These are phyloP conservation scores for Amphipyra tragopoginis DNA, from an alignment of 2,888 invertebrate species.

Conservation along the genomic window DNA sequence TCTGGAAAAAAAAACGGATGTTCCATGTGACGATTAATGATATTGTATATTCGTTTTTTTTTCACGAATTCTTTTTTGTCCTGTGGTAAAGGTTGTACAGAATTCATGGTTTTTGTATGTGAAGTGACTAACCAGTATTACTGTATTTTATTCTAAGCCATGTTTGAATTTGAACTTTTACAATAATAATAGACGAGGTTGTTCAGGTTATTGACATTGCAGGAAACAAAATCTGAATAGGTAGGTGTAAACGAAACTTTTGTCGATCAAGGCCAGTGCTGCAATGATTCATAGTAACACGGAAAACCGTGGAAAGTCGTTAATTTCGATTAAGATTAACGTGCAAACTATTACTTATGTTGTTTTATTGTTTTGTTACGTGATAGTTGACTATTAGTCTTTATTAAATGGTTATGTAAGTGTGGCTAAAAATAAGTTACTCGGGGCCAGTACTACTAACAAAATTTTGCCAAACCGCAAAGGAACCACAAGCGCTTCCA, in stretches of 20 bases:
- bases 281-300: conserved; percentile 11
- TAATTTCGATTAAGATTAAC: conserved; percentile 23
- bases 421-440: conserved; percentile 6
- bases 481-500: too few relatives aligned
- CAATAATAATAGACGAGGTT: background rate
- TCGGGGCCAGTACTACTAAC: background rate
- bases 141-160: too few relatives aligned
- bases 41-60: too few relatives aligned
- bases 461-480: too few relatives aligned
- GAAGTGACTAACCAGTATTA: too few relatives aligned
- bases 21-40: too few relatives aligned
- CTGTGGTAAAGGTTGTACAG: too few relatives aligned
- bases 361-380: conserved; percentile 23
- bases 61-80: too few relatives aligned
- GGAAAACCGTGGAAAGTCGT: background rate
- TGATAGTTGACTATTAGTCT: conserved; percentile 16
- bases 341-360: conserved; percentile 10
- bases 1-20: too few relatives aligned
- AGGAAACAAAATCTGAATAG: background rate
- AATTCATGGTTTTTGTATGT: too few relatives aligned
- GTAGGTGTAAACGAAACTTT: too few relatives aligned
- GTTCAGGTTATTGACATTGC: conserved; percentile 9
- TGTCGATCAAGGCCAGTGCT: background rate
- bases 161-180: conserved; percentile 19
- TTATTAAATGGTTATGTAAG: conserved; percentile 15